Evolutionary conservation across 2,797 vertebrate genomes (phyloP), one percentile per base, ranked within the genome.

Genomic region (Agapornis canus): DNA sequence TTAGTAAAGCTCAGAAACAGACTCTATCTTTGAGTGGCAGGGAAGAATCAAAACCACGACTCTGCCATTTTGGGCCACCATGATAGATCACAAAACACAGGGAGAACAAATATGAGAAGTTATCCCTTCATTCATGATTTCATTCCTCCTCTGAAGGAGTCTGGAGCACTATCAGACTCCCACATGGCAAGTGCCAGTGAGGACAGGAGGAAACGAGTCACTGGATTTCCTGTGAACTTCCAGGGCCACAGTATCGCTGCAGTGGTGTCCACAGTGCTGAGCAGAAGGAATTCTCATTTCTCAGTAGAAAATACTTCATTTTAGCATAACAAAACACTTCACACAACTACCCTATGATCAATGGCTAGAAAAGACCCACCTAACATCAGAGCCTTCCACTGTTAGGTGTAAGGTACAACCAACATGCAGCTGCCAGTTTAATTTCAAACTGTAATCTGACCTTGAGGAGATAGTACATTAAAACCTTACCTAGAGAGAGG

Each of bases 381-480:
- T 31, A 40, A 32, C 40, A 39, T 42, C 80, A 49, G n/a, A 86
- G 45, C 39, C 49, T 81, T 27, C 21, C 71, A 56, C 22, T 11
- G 21, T 14, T 9, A 17, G 3, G 27, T 12, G 5, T 9, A 47
- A 40, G 0, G 0, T 3, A 22, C 16, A 42, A 47, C 40, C 47
- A 35, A 65, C 51, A 17, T 1, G 21, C 31, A 90, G 37, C 65
- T 86, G 88, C 40, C 66, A 81, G 47, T 48, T 89, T 71, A 45
- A 88, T 61, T 81, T 63, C 40, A 27, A 92, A 88, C 70, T 26
- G 39, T 72, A 71, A 57, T 31, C 54, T 73, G n/a, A 63, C 63
- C 54, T 31, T n/a, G 9, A 73, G 52, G 63, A 86, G n/a, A 43
- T 0, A 48, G 64, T 42, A 81, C 78, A 81, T 90, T 4, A 71